phyloP scores from a whole-genome alignment of 1,140 invertebrate genomes.

The Reticulitermes speratus region DNA sequence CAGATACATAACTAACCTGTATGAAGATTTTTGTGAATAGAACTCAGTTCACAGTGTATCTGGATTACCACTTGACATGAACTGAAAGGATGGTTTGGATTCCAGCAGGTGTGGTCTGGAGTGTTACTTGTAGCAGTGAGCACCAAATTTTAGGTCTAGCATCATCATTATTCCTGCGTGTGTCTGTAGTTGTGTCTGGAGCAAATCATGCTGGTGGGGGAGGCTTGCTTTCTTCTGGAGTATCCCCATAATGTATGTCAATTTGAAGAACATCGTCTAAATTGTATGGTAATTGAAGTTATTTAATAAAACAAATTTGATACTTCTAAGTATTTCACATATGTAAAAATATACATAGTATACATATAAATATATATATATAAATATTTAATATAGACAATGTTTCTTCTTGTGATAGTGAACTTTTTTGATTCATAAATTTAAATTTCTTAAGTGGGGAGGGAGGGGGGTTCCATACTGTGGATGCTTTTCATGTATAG shows the following conservation, averaged over 20 bases:
- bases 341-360: slow-evolving; percentile 30
- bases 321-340: slow-evolving; percentile 33
- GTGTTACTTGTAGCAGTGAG: neutral
- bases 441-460: neutral
- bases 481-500: slow-evolving; percentile 24
- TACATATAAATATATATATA: slow-evolving; percentile 23
- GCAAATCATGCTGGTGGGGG: slow-evolving; percentile 4
- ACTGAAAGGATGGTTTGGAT: neutral
- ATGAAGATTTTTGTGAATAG: slow-evolving; percentile 13
- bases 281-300: slow-evolving; percentile 28
- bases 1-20: slow-evolving; percentile 13
- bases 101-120: neutral
- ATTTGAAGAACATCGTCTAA: slow-evolving; percentile 20
- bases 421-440: neutral
- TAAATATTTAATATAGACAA: slow-evolving; percentile 29
- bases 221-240: slow-evolving; percentile 17
- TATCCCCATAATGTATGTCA: slow-evolving; percentile 13
- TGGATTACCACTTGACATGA: neutral
- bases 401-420: slow-evolving; percentile 27
- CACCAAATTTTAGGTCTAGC: slow-evolving; percentile 19
- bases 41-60: neutral
- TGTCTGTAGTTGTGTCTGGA: slow-evolving; percentile 23
- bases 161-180: neutral
- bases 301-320: slow-evolving; percentile 25
- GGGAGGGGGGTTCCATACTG: slow-evolving; percentile 1